Evolutionary conservation across 2,113 vertebrate genomes (phyloP).

Genomic region (Mus pahari): DNA sequence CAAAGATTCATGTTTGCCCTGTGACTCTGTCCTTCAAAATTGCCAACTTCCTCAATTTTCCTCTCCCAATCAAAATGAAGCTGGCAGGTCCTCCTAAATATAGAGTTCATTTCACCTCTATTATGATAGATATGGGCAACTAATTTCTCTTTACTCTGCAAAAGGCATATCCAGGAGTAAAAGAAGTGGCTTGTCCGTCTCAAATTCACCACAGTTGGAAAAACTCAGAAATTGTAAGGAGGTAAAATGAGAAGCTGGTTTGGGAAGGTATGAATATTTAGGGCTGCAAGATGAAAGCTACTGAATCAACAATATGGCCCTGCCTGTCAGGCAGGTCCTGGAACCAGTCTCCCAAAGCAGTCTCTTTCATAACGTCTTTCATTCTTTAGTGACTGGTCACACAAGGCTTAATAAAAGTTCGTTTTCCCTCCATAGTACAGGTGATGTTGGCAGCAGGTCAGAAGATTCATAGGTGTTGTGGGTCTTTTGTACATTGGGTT

Average conservation of each 20-base stretch:
- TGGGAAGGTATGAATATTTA: conserved; percentile 12
- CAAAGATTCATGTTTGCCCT: conserved; percentile 52
- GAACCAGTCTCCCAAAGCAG: not conserved
- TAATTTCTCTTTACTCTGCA: not conserved
- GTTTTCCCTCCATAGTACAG: not conserved
- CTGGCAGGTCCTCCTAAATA: not conserved
- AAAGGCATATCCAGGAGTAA: not conserved
- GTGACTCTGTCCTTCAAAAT: conserved; percentile 43
- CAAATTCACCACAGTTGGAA: conserved; percentile 26
- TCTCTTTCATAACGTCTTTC: conserved; percentile 43
- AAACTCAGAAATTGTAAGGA: conserved; percentile 51
- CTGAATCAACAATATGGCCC: not conserved
- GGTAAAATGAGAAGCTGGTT: not conserved
- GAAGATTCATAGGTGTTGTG: not conserved
- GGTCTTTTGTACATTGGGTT: not conserved
- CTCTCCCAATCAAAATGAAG: conserved; percentile 8
- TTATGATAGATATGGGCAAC: not conserved
- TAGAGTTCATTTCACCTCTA: not conserved
- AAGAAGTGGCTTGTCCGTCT: not conserved
- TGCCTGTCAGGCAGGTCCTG: not conserved
- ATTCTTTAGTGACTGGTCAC: not conserved
- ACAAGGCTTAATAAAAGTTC: not conserved
- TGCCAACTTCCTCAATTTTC: conserved; percentile 30
- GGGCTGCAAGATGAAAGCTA: not conserved
- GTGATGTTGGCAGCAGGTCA: not conserved